These are phyloP conservation scores for Coregonus sp. DNA, from an alignment of 2,797 vertebrate genomes.

Conservation along the genomic window DNA sequence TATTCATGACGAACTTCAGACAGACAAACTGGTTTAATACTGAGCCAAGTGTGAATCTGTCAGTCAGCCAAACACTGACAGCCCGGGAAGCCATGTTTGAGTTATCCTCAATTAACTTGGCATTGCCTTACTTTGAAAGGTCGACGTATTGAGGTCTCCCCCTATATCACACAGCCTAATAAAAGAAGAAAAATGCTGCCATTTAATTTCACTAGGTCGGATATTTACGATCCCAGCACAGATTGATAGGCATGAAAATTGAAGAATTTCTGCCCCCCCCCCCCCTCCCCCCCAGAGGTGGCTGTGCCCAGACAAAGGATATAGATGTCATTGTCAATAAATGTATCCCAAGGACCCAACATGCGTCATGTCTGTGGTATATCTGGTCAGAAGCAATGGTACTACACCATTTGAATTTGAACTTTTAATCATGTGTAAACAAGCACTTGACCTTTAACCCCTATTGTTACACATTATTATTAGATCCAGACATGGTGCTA, in stretches of 20 bases:
- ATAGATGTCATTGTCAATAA: too few relatives aligned
- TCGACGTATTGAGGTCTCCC: constrained; percentile 49
- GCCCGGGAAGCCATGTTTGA: constrained; percentile 33
- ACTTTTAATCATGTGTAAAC: too few relatives aligned
- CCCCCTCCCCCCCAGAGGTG: neutral
- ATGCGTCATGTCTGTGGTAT: too few relatives aligned
- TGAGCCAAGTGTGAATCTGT: constrained; percentile 12
- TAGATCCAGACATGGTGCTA: too few relatives aligned
- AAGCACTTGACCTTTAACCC: too few relatives aligned
- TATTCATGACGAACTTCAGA: neutral
- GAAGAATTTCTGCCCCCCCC: constrained; percentile 25
- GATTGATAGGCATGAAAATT: constrained; percentile 56
- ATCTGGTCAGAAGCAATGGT: too few relatives aligned
- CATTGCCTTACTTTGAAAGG: constrained; percentile 47
- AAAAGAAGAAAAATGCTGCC: constrained; percentile 66
- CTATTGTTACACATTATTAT: too few relatives aligned
- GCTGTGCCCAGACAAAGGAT: too few relatives aligned
- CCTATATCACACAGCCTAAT: constrained; percentile 45
- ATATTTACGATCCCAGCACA: constrained; percentile 60
- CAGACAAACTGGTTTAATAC: neutral
- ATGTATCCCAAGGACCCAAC: too few relatives aligned
- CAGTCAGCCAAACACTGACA: constrained; percentile 10
- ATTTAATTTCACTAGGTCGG: constrained; percentile 60
- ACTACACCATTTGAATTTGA: too few relatives aligned
- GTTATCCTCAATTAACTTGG: constrained; percentile 52